These are phyloP conservation scores for Canis aureus DNA, from an alignment of 2,113 vertebrate species.

Conservation along the genomic window DNA sequence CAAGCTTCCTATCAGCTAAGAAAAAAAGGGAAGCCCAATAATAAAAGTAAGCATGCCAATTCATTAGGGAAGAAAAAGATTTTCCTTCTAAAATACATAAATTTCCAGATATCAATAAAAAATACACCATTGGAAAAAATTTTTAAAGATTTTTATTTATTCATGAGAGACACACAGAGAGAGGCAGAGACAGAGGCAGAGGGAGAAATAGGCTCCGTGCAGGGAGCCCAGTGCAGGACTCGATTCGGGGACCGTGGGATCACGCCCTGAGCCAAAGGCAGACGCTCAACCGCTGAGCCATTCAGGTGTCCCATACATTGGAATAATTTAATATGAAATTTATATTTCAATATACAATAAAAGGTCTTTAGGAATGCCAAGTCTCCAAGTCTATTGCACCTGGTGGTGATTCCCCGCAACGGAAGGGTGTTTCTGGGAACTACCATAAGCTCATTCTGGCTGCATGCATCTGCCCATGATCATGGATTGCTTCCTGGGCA, in stretches of 20 bases:
- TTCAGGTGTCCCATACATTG: not conserved
- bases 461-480: not conserved
- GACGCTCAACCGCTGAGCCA: too few relatives aligned
- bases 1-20: slow-evolving; percentile 17
- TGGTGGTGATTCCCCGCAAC: not conserved
- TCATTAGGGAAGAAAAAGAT: not conserved
- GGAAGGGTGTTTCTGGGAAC: not conserved
- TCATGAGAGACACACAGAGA: too few relatives aligned
- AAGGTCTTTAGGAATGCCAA: not conserved
- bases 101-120: slow-evolving; percentile 4
- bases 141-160: too few relatives aligned
- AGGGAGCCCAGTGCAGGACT: too few relatives aligned
- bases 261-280: too few relatives aligned
- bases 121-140: not conserved
- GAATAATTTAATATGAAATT: slow-evolving; percentile 37
- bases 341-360: not conserved
- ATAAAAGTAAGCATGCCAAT: not conserved
- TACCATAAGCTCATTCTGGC: not conserved
- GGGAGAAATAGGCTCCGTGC: too few relatives aligned
- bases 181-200: too few relatives aligned
- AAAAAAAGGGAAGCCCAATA: slow-evolving; percentile 11
- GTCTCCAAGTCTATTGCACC: not conserved
- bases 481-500: not conserved
- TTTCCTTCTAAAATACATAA: slow-evolving; percentile 5
- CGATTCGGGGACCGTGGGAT: too few relatives aligned